These are phyloP conservation scores for Epinephelus cyanopodus DNA, from an alignment of 2,113 vertebrate species.

Conservation along the genomic window DNA sequence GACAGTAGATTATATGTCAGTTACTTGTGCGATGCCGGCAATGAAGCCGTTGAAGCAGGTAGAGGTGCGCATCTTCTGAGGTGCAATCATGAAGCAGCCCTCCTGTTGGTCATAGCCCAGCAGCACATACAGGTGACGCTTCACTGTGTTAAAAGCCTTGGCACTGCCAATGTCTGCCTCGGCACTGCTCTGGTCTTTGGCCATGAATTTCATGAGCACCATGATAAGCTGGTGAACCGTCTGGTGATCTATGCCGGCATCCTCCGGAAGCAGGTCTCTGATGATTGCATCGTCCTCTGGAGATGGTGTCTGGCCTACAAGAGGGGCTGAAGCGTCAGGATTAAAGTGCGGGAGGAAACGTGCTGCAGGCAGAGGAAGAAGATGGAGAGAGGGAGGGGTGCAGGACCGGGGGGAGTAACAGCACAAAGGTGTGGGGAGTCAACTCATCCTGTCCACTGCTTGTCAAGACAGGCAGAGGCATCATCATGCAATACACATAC, in stretches of 20 bases:
- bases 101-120: slow-evolving; percentile 98
- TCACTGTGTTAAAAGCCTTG: slow-evolving; percentile 98
- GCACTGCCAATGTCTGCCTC: slow-evolving; percentile 96
- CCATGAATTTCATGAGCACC: slow-evolving; percentile 99
- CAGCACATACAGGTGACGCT: slow-evolving; percentile 95
- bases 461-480: slow-evolving; percentile 27
- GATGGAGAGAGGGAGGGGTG: slow-evolving; percentile 14
- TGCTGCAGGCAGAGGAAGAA: slow-evolving; percentile 51
- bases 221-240: slow-evolving; percentile 98
- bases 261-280: slow-evolving; percentile 95
- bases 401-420: slow-evolving; percentile 11
- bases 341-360: slow-evolving; percentile 71
- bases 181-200: slow-evolving; percentile 95
- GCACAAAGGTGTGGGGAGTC: slow-evolving; percentile 49
- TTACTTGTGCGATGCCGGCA: slow-evolving; percentile 96
- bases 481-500: slow-evolving; percentile 52
- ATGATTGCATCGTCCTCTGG: slow-evolving; percentile 93
- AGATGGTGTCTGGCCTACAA: slow-evolving; percentile 88
- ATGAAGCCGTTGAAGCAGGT: slow-evolving; percentile 99
- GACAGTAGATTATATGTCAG: slow-evolving; percentile 29
- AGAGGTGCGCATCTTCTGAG: slow-evolving; percentile 97
- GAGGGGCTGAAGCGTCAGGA: slow-evolving; percentile 75
- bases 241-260: slow-evolving; percentile 97
- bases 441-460: slow-evolving; percentile 46
- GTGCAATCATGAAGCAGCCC: slow-evolving; percentile 99